These are phyloP conservation scores for Callopanchax toddi DNA, from an alignment of 2,113 vertebrate species.

Conservation along the genomic window DNA sequence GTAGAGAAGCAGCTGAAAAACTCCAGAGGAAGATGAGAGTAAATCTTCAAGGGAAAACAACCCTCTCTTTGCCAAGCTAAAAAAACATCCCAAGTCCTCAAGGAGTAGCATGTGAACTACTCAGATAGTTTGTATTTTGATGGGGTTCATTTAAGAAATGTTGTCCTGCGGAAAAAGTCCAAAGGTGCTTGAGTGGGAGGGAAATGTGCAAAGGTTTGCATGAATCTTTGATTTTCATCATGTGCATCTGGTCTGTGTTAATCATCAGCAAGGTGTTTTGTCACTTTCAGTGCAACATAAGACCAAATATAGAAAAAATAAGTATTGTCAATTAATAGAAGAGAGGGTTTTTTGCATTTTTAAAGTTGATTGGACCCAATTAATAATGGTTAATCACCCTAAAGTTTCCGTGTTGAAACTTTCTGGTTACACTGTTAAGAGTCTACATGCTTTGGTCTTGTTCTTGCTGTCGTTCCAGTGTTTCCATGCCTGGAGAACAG, in stretches of 20 bases:
- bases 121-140: slow-evolving; percentile 25
- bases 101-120: slow-evolving; percentile 15
- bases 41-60: slow-evolving; percentile 63
- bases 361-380: not conserved
- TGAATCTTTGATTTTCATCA: slow-evolving; percentile 1
- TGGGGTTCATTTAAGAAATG: slow-evolving; percentile 26
- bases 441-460: slow-evolving; percentile 31
- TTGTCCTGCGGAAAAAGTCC: not conserved
- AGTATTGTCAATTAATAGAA: not conserved
- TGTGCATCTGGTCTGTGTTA: not conserved
- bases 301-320: not conserved
- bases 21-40: slow-evolving; percentile 36
- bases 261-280: not conserved
- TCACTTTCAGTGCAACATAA: not conserved
- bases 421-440: slow-evolving; percentile 25
- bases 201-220: slow-evolving; percentile 17
- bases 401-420: not conserved
- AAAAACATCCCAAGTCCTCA: slow-evolving; percentile 40
- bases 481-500: slow-evolving; percentile 45
- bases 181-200: slow-evolving; percentile 5
- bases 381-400: too few species aligned
- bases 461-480: slow-evolving; percentile 50
- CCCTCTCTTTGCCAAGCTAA: slow-evolving; percentile 30
- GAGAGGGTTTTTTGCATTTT: not conserved
- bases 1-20: slow-evolving; percentile 44